These are phyloP conservation scores for Plumapathes pennacea DNA, from an alignment of 92 coral and sea anemone genomes.

Conservation along the genomic window DNA sequence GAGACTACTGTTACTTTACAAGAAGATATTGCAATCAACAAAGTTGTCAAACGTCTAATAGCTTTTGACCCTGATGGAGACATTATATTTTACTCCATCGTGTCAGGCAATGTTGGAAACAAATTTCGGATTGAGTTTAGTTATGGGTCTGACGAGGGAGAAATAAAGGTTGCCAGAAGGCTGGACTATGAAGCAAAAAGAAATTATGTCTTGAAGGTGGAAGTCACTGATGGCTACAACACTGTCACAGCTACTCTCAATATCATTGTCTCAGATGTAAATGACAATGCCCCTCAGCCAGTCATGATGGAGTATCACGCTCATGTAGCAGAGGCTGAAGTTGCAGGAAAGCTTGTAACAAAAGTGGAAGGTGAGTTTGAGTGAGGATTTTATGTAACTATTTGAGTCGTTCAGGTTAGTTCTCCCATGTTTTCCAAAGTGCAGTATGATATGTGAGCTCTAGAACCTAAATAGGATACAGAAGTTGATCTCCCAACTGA, in stretches of 20 bases:
- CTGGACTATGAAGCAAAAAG: conserved; percentile 68
- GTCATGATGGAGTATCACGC: conserved; percentile 76
- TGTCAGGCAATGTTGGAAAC: conserved; percentile 74
- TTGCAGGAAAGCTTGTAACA: conserved; percentile 58
- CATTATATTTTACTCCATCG: conserved; percentile 39
- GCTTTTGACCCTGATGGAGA: conserved; percentile 71
- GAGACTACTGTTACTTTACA: conserved; percentile 19
- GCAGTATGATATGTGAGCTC: too few species aligned
- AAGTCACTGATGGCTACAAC: conserved; percentile 77
- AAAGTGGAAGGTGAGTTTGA: conserved; percentile 74
- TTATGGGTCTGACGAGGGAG: conserved; percentile 11
- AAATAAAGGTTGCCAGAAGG: conserved; percentile 52
- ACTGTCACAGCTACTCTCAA: conserved; percentile 50
- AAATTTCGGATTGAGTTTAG: conserved; percentile 71
- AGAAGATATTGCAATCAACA: conserved; percentile 62
- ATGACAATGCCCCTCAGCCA: conserved; percentile 91
- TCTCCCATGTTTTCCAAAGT: too few species aligned
- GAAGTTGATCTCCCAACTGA: too few species aligned
- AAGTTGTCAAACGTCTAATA: conserved; percentile 20
- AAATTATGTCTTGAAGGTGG: conserved; percentile 46
- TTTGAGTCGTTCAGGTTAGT: too few species aligned
- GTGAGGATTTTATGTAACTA: too few species aligned
- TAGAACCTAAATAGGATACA: too few species aligned
- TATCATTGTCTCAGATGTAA: conserved; percentile 62
- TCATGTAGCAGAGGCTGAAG: conserved; percentile 66